phyloP scores from a whole-genome alignment of 2,888 invertebrate species.

The Amphipoea lucens region DNA sequence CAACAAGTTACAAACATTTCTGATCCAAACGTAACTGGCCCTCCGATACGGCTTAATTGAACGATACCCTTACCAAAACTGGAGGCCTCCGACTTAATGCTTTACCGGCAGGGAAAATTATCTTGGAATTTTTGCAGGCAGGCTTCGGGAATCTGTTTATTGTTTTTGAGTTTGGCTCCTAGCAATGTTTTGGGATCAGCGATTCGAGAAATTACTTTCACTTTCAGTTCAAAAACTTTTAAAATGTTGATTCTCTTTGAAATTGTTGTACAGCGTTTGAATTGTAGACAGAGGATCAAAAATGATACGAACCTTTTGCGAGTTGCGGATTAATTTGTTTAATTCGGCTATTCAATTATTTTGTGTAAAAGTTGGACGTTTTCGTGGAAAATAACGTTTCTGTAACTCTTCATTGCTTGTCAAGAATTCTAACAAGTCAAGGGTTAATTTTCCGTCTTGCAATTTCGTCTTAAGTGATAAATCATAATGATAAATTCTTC shows the following conservation, averaged over 20 bases:
- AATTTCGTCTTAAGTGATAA: constrained; percentile 10
- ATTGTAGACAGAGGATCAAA: constrained; percentile 61
- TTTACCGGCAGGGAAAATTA: constrained; percentile 76
- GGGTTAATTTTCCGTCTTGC: constrained; percentile 7
- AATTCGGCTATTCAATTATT: constrained; percentile 60
- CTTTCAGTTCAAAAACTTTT: constrained; percentile 69
- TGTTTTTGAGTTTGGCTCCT: constrained; percentile 81
- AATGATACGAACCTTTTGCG: constrained; percentile 56
- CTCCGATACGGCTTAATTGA: constrained; percentile 42
- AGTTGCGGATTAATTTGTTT: constrained; percentile 61
- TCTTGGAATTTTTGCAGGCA: constrained; percentile 75
- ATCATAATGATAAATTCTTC: neutral
- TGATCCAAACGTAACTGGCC: neutral
- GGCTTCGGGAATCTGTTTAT: constrained; percentile 76
- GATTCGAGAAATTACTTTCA: constrained; percentile 79
- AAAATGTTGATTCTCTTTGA: constrained; percentile 70
- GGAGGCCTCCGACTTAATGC: constrained; percentile 68
- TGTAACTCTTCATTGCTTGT: constrained; percentile 18
- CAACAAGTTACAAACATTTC: neutral
- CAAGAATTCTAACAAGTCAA: constrained; percentile 16
- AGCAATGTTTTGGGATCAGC: constrained; percentile 75
- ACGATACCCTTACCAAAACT: constrained; percentile 62
- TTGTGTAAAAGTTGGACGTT: constrained; percentile 42
- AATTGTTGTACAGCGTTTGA: constrained; percentile 61
- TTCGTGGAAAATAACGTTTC: constrained; percentile 21